Percentiles rank a stretch among this genome's conserved stretches.
Conservation (phyloP, 2,888 invertebrate species). For the Gasteruption jaculator region DNA sequence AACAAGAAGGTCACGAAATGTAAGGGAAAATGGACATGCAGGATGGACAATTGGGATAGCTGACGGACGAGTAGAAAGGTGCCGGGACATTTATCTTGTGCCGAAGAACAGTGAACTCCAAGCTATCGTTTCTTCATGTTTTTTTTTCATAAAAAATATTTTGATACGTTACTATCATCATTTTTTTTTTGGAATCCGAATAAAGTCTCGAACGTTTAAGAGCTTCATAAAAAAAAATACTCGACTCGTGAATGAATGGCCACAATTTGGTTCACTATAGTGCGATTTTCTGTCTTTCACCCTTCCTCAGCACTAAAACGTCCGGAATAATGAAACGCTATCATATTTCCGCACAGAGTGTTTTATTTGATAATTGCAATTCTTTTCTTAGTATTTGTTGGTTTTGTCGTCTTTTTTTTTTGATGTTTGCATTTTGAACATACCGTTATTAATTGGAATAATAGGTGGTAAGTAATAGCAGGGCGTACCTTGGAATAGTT, state of each 20-base stretch:
- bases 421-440: constrained; percentile 41
- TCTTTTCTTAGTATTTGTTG: constrained; percentile 24
- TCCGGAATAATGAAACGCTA: constrained; percentile 51
- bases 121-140: constrained; percentile 49
- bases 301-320: constrained; percentile 54
- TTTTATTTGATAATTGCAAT: constrained; percentile 44
- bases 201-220: too few species aligned
- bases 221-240: too few species aligned
- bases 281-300: constrained; percentile 46
- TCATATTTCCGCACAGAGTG: constrained; percentile 44
- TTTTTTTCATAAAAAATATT: constrained; percentile 19
- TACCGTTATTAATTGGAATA: constrained; percentile 46
- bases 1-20: constrained; percentile 53
- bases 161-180: constrained; percentile 13
- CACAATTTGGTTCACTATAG: constrained; percentile 13
- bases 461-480: constrained; percentile 49
- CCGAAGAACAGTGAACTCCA: constrained; percentile 82
- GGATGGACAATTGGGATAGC: constrained; percentile 38
- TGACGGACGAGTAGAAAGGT: constrained; percentile 42
- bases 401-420: constrained; percentile 28
- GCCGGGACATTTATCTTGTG: constrained; percentile 59
- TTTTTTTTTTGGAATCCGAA: constrained; percentile 13
- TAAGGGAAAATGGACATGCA: constrained; percentile 50
- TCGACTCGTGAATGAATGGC: too few species aligned
- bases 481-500: constrained; percentile 53